These are phyloP conservation scores for Palythoa caribaeorum DNA, from an alignment of 92 coral and sea anemone genomes.

Conservation along the genomic window DNA sequence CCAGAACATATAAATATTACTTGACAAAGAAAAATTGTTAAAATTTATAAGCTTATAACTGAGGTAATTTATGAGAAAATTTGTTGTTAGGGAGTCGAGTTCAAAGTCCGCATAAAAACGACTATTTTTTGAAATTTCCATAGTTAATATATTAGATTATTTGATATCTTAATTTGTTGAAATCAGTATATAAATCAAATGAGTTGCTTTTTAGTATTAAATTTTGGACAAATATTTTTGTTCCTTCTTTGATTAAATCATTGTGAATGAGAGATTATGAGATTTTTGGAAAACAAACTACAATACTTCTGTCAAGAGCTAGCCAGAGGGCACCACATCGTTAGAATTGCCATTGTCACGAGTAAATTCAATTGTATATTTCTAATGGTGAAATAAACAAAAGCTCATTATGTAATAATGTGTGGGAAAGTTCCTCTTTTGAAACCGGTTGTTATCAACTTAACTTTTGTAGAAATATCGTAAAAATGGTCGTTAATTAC, in stretches of 20 bases:
- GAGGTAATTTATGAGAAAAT: slow-evolving; percentile 11
- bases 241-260: slow-evolving; percentile 24
- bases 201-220: not conserved
- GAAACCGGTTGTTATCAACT: not conserved
- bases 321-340: not conserved
- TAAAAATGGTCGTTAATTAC: not conserved
- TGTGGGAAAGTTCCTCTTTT: slow-evolving; percentile 14
- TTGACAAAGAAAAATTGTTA: not conserved
- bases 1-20: not conserved
- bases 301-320: not conserved
- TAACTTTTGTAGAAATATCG: not conserved
- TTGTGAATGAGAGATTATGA: slow-evolving; percentile 1
- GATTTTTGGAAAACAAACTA: slow-evolving; percentile 17
- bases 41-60: not conserved
- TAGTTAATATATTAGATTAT: slow-evolving; percentile 6
- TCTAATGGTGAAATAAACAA: slow-evolving; percentile 9
- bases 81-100: not conserved
- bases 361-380: not conserved
- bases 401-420: slow-evolving; percentile 10
- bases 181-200: too few relatives aligned
- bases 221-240: not conserved
- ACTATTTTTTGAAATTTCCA: not conserved
- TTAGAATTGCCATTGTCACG: not conserved
- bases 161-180: not conserved
- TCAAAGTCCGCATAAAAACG: not conserved